Base-by-base conservation (phyloP, 2,797 vertebrate species). In the Gallinago stenura region DNA sequence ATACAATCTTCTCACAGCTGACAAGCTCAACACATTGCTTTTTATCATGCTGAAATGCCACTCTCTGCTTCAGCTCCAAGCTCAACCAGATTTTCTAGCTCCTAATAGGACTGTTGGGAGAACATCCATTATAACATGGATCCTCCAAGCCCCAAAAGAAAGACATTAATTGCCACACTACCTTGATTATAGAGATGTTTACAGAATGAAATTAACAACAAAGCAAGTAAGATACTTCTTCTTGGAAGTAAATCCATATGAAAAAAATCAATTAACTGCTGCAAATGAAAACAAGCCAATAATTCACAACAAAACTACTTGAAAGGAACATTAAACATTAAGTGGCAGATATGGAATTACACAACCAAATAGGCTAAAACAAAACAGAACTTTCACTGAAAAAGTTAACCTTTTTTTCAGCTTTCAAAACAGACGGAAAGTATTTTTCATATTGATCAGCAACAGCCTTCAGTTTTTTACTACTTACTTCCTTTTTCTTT, bases 161-260 rank as follows among this genome's bases (percentile, higher is more conserved):
- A 66, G 79, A 83, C 6, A 2, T 71, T 95, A 90, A 93, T 69
- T 96, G 61, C 68, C 80, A 86, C 25, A 64, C 16, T 37, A 66
- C 35, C 84, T 78, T 71, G 87, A 92, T 86, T 71, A 95, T 37
- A 91, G 77, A 92, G 24, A 78, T 54, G 64, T 78, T 90, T 96
- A 95, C 80, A 95, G 87, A 96, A 93, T 75, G 17, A 91, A 94
- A 96, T 93, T 54, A 94, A 93, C 39, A 92, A 53, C 77, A 77
- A 86, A 88, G 82, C 37, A 80, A 68, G 43, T 13, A 48, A 82
- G 69, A 89, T 35, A 28, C 11, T 77, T 6, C 70, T 87, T 84
- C 87, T 77, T 85, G 53, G 51, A 93, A 94, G 62, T 31, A 92
- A 93, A 96, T 92, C 48, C 66, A 51, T 86, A 64, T 7, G 51